These are phyloP conservation scores for Drosophila paranaensis DNA, from an alignment of 2,888 invertebrate genomes.

Conservation along the genomic window DNA sequence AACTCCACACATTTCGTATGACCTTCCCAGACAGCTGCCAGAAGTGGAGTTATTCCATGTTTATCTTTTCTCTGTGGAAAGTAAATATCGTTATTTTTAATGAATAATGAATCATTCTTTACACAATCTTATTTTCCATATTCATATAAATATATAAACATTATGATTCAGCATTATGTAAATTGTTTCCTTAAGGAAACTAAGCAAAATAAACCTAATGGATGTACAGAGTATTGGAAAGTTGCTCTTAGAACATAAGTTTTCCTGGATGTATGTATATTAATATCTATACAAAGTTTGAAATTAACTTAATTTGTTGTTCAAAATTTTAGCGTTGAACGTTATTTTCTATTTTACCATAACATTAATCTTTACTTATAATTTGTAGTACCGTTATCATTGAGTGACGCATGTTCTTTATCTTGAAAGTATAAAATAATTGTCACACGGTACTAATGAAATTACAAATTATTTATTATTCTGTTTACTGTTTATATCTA, in stretches of 20 bases:
- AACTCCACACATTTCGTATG: slow-evolving; percentile 96
- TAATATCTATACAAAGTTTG: neutral
- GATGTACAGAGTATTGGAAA: neutral
- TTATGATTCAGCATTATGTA: neutral
- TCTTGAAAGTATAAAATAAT: neutral
- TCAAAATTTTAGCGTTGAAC: neutral
- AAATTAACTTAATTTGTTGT: neutral
- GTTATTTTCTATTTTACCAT: neutral
- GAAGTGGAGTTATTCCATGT: slow-evolving; percentile 96
- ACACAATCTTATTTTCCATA: neutral
- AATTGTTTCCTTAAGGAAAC: neutral
- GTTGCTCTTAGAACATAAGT: neutral
- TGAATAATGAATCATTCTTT: neutral
- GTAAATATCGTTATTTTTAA: neutral
- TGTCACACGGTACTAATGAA: neutral
- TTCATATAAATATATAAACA: neutral
- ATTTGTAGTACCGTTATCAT: neutral
- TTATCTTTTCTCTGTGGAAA: slow-evolving; percentile 92
- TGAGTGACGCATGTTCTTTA: neutral
- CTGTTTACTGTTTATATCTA: neutral
- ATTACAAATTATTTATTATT: neutral
- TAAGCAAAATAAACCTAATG: neutral
- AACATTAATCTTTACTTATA: neutral
- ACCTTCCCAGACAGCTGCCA: slow-evolving; percentile 99
- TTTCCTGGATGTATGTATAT: neutral